Base-by-base conservation (phyloP, 2,113 vertebrate genomes). In the Phalacrocorax pelagicus region DNA sequence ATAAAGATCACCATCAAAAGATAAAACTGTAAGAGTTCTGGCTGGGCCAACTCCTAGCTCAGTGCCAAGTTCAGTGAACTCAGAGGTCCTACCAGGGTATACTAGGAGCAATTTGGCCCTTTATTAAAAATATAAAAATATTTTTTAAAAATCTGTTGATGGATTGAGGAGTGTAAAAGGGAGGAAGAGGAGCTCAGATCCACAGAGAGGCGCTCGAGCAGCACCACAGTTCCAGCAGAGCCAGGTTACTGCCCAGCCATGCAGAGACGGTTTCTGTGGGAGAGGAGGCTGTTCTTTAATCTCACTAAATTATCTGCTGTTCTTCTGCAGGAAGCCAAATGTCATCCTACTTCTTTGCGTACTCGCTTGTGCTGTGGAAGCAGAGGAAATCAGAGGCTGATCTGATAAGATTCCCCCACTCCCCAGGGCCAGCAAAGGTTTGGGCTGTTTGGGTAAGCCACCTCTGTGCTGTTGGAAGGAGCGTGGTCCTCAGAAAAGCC, bases 161-260 rank as follows among this genome's bases (percentile, higher is more conserved):
- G 26, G 32, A 12, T 29, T 12, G 38, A 42, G 27, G 59, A 24
- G 36, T 62, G 66, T 38, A 70, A 79, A 57, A 49, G 36, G 32
- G 62, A 75, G 38, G n/a, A 79, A 24, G 70, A 73, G 42, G 70
- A 75, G 86, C 74, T 70, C 34, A 15, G 78, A 15, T n/a, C 97
- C 97, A 96, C 92, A 88, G 78, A 80, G 95, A 77, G 96, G 96
- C 95, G 95, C 97, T 96, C 66, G 22, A 96, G 94, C 87, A 82
- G 89, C 94, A 23, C n/a, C 5, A 16, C 44, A 44, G 1, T 82
- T 94, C 30, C 81, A 49, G 91, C 21, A 0, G 23, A 51, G 91
- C 59, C 20, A 2, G 30, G 40, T 10, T 52, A 26, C 78, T 89
- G 92, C 90, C 89, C 66, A 32, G 84, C 69, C 57, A 5, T 16